Conservation (phyloP, 2,888 invertebrate genomes). For the Philaethria dido region DNA sequence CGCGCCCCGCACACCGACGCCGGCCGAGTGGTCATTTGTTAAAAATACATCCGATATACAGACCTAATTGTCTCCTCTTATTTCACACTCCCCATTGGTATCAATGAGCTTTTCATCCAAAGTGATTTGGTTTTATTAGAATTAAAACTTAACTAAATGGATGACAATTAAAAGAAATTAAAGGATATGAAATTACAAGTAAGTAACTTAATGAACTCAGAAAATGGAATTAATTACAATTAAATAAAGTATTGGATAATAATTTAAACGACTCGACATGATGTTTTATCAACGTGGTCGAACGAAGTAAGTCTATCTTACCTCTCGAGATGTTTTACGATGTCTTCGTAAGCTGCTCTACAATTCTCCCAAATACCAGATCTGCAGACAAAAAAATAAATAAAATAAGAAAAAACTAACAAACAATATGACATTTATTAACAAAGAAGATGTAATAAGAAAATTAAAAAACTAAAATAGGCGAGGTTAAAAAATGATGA, state of each 20-base stretch:
- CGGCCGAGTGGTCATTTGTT: constrained; percentile 79
- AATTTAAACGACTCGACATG: too few relatives aligned
- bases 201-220: not conserved
- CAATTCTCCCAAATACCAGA: constrained; percentile 98
- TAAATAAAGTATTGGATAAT: not conserved
- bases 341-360: constrained; percentile 96
- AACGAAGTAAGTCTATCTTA: constrained; percentile 77
- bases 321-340: constrained; percentile 97
- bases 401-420: constrained; percentile 70
- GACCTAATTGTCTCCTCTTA: constrained; percentile 84
- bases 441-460: constrained; percentile 53
- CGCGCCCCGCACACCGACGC: constrained; percentile 63
- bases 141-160: not conserved
- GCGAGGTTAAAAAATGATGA: constrained; percentile 50
- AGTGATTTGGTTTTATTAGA: constrained; percentile 31
- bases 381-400: constrained; percentile 82
- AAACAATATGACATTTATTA: too few relatives aligned
- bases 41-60: constrained; percentile 83
- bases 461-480: constrained; percentile 52
- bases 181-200: not conserved
- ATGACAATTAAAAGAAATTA: constrained; percentile 8
- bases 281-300: not conserved
- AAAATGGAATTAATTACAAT: not conserved
- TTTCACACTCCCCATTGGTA: constrained; percentile 80
- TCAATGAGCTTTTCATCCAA: constrained; percentile 70